These are phyloP conservation scores for Chiloscyllium punctatum DNA, from an alignment of 2,797 vertebrate genomes.

Conservation along the genomic window DNA sequence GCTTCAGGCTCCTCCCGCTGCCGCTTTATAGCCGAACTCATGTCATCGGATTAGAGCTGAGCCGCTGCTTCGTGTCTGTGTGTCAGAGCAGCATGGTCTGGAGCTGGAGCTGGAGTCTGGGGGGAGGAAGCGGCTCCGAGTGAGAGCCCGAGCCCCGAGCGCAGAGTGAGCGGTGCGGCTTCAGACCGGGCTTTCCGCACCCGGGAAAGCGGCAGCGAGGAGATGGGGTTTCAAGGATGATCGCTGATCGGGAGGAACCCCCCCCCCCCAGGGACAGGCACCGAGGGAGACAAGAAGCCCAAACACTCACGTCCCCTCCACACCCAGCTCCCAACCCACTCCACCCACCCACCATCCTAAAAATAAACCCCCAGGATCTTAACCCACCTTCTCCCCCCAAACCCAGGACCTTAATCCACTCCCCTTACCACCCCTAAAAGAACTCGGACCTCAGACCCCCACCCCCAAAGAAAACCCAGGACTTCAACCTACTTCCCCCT, in stretches of 20 bases:
- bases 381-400: too few relatives aligned
- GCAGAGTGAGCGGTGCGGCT: too few relatives aligned
- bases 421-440: too few relatives aligned
- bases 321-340: background rate
- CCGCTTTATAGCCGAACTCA: background rate
- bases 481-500: too few relatives aligned
- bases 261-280: background rate
- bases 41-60: background rate
- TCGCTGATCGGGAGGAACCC: background rate
- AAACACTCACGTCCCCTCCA: background rate
- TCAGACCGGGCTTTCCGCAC: background rate
- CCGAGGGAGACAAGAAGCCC: background rate
- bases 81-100: background rate
- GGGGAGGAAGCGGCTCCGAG: background rate
- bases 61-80: too few relatives aligned
- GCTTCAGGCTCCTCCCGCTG: background rate
- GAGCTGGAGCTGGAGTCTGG: background rate
- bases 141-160: background rate
- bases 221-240: background rate
- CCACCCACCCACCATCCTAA: too few relatives aligned
- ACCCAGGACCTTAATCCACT: too few relatives aligned
- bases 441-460: too few relatives aligned
- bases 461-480: too few relatives aligned
- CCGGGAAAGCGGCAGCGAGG: background rate
- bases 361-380: too few relatives aligned